phyloP scores from a whole-genome alignment of 1,140 invertebrate species.

The Cotesia vestalis region DNA sequence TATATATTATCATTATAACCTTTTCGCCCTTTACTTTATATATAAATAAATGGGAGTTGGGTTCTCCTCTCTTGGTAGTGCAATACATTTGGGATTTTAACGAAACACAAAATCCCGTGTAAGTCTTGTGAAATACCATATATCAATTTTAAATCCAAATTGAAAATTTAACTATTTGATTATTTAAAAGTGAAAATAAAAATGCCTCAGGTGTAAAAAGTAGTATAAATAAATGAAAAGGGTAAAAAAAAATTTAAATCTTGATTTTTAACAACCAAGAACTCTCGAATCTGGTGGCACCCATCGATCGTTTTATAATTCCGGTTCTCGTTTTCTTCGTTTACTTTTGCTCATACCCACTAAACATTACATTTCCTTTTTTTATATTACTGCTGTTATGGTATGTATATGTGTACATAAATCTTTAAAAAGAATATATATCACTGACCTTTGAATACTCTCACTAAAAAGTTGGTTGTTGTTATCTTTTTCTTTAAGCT shows the following conservation, averaged over 20 bases:
- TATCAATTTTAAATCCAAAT: too few species aligned
- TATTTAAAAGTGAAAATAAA: background rate
- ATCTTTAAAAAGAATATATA: background rate
- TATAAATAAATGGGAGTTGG: background rate
- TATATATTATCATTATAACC: background rate
- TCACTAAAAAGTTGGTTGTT: slow-evolving; percentile 4
- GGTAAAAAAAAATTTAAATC: slow-evolving; percentile 8
- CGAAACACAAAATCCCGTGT: too few species aligned
- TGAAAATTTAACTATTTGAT: too few species aligned
- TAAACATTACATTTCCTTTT: slow-evolving; percentile 1
- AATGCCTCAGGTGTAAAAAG: background rate
- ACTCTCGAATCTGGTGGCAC: slow-evolving; percentile 18
- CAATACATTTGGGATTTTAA: too few species aligned
- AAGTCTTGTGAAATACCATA: too few species aligned
- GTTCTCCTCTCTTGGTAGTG: too few species aligned
- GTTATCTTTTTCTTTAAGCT: slow-evolving; percentile 7
- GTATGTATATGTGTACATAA: too few species aligned
- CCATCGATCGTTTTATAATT: slow-evolving; percentile 18
- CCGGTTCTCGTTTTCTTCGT: slow-evolving; percentile 6
- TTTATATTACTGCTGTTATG: too few species aligned
- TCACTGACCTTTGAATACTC: slow-evolving; percentile 14
- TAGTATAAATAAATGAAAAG: background rate
- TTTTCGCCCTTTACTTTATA: background rate
- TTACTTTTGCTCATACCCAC: too few species aligned
- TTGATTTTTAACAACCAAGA: slow-evolving; percentile 15